phyloP scores from a whole-genome alignment of 2,888 invertebrate species.

The Drosophila nr. perissopoda region DNA sequence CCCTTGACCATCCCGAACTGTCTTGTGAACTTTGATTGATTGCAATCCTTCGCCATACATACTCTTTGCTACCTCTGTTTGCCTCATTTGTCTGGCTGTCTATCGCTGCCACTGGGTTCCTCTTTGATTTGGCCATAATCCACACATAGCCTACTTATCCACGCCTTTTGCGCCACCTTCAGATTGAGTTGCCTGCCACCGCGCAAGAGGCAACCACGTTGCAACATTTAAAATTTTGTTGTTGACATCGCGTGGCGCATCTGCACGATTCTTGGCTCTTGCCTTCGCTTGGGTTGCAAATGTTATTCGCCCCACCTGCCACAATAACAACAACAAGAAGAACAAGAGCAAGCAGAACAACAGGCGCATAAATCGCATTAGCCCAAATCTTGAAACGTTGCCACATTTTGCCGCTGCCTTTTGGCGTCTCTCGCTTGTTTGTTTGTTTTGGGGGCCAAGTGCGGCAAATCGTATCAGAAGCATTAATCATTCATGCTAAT shows the following conservation, averaged over 20 bases:
- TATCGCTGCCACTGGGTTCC: not conserved
- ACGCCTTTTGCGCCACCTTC: slow-evolving; percentile 38
- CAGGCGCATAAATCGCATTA: slow-evolving; percentile 71
- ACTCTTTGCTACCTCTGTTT: not conserved
- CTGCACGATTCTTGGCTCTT: slow-evolving; percentile 49
- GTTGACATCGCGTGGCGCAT: slow-evolving; percentile 64
- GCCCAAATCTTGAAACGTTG: slow-evolving; percentile 63
- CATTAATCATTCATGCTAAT: slow-evolving; percentile 76
- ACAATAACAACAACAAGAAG: slow-evolving; percentile 11
- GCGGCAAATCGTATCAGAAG: slow-evolving; percentile 38
- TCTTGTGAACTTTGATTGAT: not conserved
- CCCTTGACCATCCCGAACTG: not conserved
- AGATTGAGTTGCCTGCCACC: slow-evolving; percentile 16
- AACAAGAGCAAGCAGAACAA: slow-evolving; percentile 11
- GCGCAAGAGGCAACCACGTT: slow-evolving; percentile 21
- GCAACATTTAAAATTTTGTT: slow-evolving; percentile 54
- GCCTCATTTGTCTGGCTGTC: not conserved
- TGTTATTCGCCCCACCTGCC: slow-evolving; percentile 76
- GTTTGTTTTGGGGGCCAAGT: slow-evolving; percentile 44
- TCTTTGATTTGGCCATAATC: slow-evolving; percentile 16
- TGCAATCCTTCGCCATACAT: not conserved
- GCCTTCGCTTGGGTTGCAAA: slow-evolving; percentile 48
- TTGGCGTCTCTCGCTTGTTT: not conserved
- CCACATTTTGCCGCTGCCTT: slow-evolving; percentile 33
- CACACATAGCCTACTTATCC: slow-evolving; percentile 60